These are phyloP conservation scores for Polypedilum vanderplanki DNA, from an alignment of 1,140 invertebrate species.

Conservation along the genomic window DNA sequence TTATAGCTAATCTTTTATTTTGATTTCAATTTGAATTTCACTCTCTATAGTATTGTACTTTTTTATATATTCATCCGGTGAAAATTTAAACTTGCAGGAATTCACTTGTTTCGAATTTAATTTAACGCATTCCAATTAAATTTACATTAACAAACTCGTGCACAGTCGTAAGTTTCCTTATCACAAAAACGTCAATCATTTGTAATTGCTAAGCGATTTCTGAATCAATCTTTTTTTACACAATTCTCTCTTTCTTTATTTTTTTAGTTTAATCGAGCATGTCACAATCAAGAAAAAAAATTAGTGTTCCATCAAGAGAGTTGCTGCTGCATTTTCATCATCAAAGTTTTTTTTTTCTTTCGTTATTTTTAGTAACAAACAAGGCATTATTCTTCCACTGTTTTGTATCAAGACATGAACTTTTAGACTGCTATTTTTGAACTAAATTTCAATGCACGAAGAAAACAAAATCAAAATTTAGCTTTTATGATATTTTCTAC, in stretches of 20 bases:
- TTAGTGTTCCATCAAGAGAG: too few species aligned
- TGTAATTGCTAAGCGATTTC: background rate
- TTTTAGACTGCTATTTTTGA: background rate
- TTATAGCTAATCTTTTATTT: background rate
- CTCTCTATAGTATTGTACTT: background rate
- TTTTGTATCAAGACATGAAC: too few species aligned
- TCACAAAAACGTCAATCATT: constrained; percentile 15
- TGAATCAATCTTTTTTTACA: background rate
- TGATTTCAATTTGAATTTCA: background rate
- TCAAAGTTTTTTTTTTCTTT: too few species aligned
- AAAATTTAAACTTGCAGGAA: too few species aligned
- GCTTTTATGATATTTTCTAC: background rate
- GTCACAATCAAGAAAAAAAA: background rate
- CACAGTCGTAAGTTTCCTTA: background rate
- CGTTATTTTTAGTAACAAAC: too few species aligned
- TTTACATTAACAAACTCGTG: too few species aligned
- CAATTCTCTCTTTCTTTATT: background rate
- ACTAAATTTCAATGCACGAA: background rate
- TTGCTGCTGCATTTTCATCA: too few species aligned
- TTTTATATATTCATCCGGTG: too few species aligned
- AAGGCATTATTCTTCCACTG: too few species aligned
- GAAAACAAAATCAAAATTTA: background rate
- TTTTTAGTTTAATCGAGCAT: background rate
- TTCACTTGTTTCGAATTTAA: too few species aligned
- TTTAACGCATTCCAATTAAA: too few species aligned